A percentile compares a stretch with the other conserved stretches of the same genome.
These are phyloP conservation scores for Rhorus exstirpatorius DNA, from an alignment of 2,888 invertebrate species.

Conservation along the genomic window DNA sequence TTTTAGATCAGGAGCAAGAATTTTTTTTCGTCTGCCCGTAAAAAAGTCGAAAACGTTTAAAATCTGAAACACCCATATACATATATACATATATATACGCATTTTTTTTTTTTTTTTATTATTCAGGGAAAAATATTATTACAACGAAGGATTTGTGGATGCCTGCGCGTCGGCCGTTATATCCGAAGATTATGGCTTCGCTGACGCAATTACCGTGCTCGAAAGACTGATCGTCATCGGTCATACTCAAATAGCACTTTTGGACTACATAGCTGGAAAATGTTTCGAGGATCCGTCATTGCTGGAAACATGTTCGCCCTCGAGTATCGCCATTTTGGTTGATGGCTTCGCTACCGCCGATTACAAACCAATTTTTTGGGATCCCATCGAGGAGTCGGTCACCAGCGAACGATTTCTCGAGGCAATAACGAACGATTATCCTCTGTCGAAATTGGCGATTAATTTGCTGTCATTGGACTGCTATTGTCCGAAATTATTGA, in stretches of 20 bases:
- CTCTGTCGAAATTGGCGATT: constrained; percentile 87
- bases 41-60: too few relatives aligned
- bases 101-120: constrained; percentile 73
- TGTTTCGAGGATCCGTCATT: constrained; percentile 85
- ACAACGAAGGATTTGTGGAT: constrained; percentile 89
- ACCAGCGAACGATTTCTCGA: constrained; percentile 79
- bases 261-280: constrained; percentile 88
- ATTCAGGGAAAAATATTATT: constrained; percentile 87
- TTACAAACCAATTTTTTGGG: constrained; percentile 89
- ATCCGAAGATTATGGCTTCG: constrained; percentile 71
- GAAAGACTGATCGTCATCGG: constrained; percentile 46
- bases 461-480: constrained; percentile 88
- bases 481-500: constrained; percentile 87
- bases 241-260: constrained; percentile 86
- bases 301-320: constrained; percentile 85
- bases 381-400: constrained; percentile 86
- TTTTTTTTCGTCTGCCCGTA: too few relatives aligned
- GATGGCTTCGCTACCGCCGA: constrained; percentile 88
- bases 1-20: too few relatives aligned
- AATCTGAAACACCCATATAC: too few relatives aligned
- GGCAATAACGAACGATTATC: constrained; percentile 68
- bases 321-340: constrained; percentile 87
- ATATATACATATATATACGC: too few relatives aligned
- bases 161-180: constrained; percentile 84
- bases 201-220: constrained; percentile 61